A percentile compares a stretch with the other conserved stretches of the same genome.
Conservation (phyloP, 2,113 vertebrate genomes). For the Rhipidura dahli region DNA sequence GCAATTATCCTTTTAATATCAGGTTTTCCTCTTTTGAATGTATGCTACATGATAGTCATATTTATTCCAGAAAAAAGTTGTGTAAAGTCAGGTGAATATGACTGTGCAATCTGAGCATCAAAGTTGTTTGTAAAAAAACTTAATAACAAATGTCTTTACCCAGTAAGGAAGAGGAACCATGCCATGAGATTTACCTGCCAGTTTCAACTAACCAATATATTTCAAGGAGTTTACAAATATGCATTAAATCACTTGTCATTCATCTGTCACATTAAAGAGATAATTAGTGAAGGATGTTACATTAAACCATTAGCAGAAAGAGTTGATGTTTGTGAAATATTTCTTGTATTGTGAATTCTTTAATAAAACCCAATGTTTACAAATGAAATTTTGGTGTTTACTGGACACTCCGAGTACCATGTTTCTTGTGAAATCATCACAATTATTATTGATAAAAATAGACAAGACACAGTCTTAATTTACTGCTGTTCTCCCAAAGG, state of each 20-base stretch:
- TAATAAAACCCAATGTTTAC: background rate
- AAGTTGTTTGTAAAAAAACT: background rate
- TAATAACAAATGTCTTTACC: background rate
- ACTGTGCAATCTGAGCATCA: background rate
- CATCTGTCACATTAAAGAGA: background rate
- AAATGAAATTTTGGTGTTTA: background rate
- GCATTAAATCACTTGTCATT: background rate
- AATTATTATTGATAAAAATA: background rate
- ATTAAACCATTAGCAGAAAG: background rate
- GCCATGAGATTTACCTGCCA: background rate
- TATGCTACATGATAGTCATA: background rate
- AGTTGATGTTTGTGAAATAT: background rate
- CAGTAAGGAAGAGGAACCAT: background rate
- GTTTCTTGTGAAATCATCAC: background rate
- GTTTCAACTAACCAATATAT: background rate
- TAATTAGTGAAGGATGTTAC: background rate
- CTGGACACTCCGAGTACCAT: background rate
- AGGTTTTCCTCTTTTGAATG: background rate
- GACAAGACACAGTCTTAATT: background rate
- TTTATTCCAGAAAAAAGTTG: background rate
- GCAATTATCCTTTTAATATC: accelerated
- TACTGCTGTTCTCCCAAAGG: background rate
- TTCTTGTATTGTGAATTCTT: background rate
- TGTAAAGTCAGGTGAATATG: background rate
- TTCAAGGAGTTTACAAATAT: background rate